These are phyloP conservation scores for Oenanthe oenanthe DNA, from an alignment of 2,113 vertebrate species.

Conservation along the genomic window DNA sequence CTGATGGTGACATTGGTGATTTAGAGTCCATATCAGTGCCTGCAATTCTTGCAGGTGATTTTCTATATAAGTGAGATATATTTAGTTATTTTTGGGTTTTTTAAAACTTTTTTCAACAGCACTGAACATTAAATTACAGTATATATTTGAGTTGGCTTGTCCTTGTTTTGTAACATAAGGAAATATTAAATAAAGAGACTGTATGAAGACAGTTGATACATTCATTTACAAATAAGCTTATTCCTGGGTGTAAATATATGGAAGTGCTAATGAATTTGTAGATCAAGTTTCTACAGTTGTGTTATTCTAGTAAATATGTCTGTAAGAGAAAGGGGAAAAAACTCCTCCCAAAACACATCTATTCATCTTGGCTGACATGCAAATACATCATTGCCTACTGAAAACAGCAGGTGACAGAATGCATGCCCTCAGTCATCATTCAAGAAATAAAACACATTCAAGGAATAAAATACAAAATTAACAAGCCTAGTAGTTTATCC, in stretches of 20 bases:
- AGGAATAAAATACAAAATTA: background rate
- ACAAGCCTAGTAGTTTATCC: background rate
- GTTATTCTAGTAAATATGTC: background rate
- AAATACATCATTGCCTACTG: background rate
- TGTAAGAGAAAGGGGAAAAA: background rate
- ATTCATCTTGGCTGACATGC: background rate
- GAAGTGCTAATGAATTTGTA: background rate
- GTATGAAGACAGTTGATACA: background rate
- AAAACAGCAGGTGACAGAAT: background rate
- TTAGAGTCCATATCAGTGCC: background rate
- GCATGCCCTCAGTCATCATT: background rate
- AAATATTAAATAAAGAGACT: background rate
- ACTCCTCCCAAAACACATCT: background rate
- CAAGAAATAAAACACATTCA: background rate
- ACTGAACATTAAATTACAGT: background rate
- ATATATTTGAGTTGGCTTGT: background rate
- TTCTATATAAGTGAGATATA: background rate
- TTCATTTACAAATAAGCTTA: background rate
- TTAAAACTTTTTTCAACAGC: background rate
- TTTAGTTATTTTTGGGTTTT: background rate
- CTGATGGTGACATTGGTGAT: background rate
- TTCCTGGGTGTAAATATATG: background rate
- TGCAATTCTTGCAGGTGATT: background rate
- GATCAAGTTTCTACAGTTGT: background rate
- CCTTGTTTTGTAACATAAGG: background rate